Conservation (phyloP, 2,113 vertebrate genomes). For the Anser cygnoides region DNA sequence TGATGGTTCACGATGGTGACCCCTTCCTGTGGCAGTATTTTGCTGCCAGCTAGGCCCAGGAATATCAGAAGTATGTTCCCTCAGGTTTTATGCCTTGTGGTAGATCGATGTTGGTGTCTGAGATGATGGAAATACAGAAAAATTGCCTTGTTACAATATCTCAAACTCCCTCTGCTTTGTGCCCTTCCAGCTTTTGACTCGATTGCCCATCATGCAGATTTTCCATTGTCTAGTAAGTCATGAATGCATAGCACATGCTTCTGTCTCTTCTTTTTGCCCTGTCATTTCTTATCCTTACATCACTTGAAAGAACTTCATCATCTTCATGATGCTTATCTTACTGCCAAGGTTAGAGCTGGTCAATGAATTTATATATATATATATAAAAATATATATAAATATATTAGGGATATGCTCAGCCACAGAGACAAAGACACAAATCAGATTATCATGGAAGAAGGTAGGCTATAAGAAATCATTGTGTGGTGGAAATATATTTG, state of each 20-base stretch:
- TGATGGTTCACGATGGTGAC: neutral
- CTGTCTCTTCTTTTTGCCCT: neutral
- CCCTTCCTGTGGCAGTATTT: neutral
- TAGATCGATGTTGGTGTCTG: neutral
- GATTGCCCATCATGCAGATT: neutral
- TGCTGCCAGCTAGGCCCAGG: neutral
- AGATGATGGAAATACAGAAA: neutral
- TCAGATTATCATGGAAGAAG: neutral
- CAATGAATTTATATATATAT: neutral
- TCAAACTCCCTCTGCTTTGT: neutral
- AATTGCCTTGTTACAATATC: neutral
- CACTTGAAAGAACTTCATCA: neutral
- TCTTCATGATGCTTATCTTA: neutral
- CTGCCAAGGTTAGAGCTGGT: neutral
- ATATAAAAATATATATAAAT: neutral
- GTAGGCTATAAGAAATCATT: neutral
- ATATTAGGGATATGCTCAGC: neutral
- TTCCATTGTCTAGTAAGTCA: neutral
- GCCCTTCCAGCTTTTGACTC: neutral
- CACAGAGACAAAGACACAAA: conserved; percentile 21
- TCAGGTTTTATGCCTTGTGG: neutral
- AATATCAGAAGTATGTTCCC: neutral
- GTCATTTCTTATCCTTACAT: neutral
- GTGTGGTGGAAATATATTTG: neutral
- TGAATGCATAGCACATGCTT: neutral